phyloP scores from a whole-genome alignment of 2,113 vertebrate species.

The Indicator indicator region DNA sequence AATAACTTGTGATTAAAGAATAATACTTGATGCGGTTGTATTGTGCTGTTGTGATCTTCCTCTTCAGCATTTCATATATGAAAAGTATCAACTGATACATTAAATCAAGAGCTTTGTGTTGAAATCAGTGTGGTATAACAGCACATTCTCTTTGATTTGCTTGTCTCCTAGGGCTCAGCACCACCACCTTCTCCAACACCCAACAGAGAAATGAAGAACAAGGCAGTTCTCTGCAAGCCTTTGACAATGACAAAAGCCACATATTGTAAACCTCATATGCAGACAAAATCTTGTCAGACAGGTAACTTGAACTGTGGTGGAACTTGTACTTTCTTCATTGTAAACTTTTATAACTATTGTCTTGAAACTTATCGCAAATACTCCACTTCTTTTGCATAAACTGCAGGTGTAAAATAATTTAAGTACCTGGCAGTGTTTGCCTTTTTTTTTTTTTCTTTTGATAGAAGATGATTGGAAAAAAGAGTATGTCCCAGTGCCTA shows the following conservation, averaged over 20 bases:
- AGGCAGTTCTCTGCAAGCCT: slow-evolving; percentile 97
- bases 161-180: slow-evolving; percentile 77
- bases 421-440: slow-evolving; percentile 33
- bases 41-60: background rate
- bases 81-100: background rate
- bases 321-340: background rate
- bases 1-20: background rate
- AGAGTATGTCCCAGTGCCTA: slow-evolving; percentile 92
- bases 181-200: slow-evolving; percentile 84
- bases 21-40: background rate
- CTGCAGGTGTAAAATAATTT: background rate
- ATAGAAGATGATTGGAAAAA: slow-evolving; percentile 88
- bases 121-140: background rate
- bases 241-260: slow-evolving; percentile 98
- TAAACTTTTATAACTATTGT: background rate
- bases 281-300: slow-evolving; percentile 95
- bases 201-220: slow-evolving; percentile 96
- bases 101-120: background rate
- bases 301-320: slow-evolving; percentile 75
- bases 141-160: background rate
- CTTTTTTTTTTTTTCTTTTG: slow-evolving; percentile 56
- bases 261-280: slow-evolving; percentile 99
- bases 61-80: background rate
- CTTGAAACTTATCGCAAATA: background rate
- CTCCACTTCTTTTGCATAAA: background rate